Evolutionary conservation across 2,113 vertebrate species (phyloP).

Genomic region (Labeo catla): DNA sequence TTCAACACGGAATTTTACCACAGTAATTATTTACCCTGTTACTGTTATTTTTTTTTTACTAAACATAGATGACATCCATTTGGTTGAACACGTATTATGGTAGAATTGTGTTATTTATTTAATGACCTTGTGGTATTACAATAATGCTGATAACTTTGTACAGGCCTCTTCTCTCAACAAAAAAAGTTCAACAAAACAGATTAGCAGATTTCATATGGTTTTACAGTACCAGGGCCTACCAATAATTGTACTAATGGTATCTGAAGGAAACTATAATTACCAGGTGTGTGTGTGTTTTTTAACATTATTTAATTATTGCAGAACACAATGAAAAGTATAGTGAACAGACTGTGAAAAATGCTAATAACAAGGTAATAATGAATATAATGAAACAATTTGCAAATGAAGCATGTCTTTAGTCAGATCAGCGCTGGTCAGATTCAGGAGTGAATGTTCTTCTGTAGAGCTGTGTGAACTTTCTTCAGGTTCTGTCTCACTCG

Average conservation of each 20-base stretch:
- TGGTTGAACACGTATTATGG: not conserved
- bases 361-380: not conserved
- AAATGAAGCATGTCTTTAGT: not conserved
- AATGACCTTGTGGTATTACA: not conserved
- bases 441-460: constrained; percentile 60
- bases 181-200: not conserved
- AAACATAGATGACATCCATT: not conserved
- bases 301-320: not conserved
- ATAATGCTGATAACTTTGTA: no score
- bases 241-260: not conserved
- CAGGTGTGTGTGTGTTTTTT: not conserved
- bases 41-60: not conserved
- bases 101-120: not conserved
- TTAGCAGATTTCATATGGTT: not conserved
- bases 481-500: constrained; percentile 74
- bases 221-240: not conserved
- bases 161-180: not conserved
- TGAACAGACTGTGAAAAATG: not conserved
- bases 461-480: constrained; percentile 69
- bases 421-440: not conserved
- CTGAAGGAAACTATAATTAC: not conserved
- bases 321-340: not conserved
- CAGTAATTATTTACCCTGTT: not conserved
- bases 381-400: not conserved
- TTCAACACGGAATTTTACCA: not conserved